Conservation (phyloP, 1,140 invertebrate species). For the Antheraea mylitta region DNA sequence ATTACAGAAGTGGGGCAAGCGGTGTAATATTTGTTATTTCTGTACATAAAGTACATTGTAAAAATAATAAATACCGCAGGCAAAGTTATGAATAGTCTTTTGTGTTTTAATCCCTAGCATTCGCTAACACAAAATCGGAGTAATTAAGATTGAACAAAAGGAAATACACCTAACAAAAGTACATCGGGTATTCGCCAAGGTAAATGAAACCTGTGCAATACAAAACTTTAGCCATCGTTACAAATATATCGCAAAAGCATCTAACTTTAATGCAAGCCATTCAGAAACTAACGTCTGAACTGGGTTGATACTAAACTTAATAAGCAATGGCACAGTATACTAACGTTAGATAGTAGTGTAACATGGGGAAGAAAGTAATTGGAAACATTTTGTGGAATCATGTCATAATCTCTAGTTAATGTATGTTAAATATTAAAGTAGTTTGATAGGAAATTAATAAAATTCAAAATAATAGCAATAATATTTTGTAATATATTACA, state of each 20-base stretch:
- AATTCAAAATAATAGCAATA: no score
- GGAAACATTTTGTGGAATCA: not conserved
- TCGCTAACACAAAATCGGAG: not conserved
- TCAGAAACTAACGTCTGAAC: conserved; percentile 21
- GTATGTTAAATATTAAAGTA: no score
- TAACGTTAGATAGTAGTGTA: not conserved
- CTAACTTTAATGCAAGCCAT: conserved; percentile 20
- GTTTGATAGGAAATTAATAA: no score
- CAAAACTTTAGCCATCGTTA: conserved; percentile 2
- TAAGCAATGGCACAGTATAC: conserved; percentile 1
- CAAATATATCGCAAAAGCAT: conserved; percentile 21
- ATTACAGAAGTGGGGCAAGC: no score
- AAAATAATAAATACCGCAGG: no score
- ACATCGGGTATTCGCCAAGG: not conserved
- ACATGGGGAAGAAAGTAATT: not conserved
- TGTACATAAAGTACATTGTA: no score
- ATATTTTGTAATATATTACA: no score
- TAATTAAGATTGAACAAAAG: not conserved
- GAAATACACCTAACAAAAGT: not conserved
- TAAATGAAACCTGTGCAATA: conserved; percentile 2
- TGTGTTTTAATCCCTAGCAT: not conserved
- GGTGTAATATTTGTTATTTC: no score
- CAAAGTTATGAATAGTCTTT: no score
- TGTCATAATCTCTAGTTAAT: no score
- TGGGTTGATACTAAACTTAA: conserved; percentile 18